Evolutionary conservation across 1,140 invertebrate genomes (phyloP).

Genomic region (Aphis gossypii): DNA sequence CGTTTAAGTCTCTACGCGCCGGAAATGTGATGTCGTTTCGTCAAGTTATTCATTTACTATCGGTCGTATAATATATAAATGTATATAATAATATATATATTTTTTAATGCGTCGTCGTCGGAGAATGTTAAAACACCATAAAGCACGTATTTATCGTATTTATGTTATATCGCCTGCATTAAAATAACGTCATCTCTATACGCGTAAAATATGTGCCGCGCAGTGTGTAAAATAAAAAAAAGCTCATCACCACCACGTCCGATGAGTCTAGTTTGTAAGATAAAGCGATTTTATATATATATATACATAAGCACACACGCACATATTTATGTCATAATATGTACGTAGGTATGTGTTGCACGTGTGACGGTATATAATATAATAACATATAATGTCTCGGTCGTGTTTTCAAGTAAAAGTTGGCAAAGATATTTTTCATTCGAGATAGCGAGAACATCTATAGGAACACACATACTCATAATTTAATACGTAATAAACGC

Average conservation of each 20-base stretch:
- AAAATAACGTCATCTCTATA: neutral
- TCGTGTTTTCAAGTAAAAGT: conserved; percentile 33
- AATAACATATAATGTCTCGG: conserved; percentile 22
- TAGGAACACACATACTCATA: neutral
- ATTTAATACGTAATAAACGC: conserved; percentile 52
- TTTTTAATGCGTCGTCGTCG: neutral
- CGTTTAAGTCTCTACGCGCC: neutral
- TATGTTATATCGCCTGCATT: neutral
- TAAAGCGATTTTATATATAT: neutral
- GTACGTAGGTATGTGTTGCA: too few relatives aligned
- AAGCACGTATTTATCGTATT: neutral
- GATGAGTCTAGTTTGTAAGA: conserved; percentile 1
- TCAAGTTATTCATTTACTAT: neutral
- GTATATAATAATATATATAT: neutral
- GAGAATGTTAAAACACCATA: neutral
- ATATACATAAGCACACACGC: neutral
- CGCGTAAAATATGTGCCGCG: neutral
- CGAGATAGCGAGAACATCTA: neutral
- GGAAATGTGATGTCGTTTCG: neutral
- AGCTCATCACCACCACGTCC: neutral
- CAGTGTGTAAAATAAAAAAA: neutral
- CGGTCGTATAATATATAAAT: neutral
- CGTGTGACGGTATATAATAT: neutral
- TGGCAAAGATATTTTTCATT: conserved; percentile 15
- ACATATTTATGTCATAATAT: neutral